phyloP scores from a whole-genome alignment of 2,113 vertebrate species.

The Takifugu flavidus region DNA sequence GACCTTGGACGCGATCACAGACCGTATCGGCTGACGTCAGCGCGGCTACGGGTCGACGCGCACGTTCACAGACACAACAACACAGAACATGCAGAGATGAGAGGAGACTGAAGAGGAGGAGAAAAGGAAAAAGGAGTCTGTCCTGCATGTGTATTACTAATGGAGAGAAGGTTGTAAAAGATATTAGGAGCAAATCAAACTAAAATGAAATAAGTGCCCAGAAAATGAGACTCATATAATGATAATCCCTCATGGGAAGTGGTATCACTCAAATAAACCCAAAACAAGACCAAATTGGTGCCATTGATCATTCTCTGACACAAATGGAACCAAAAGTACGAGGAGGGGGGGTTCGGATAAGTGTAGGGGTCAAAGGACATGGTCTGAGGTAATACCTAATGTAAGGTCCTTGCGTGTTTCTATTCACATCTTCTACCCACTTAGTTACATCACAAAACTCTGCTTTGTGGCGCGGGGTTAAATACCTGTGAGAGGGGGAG shows the following conservation, averaged over 20 bases:
- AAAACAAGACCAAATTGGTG: not conserved
- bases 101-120: slow-evolving; percentile 37
- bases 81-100: slow-evolving; percentile 65
- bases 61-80: slow-evolving; percentile 45
- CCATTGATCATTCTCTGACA: slow-evolving; percentile 37
- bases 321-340: slow-evolving; percentile 59
- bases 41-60: slow-evolving; percentile 21
- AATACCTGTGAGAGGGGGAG: slow-evolving; percentile 93
- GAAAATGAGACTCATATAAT: too few relatives aligned
- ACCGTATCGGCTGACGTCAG: slow-evolving; percentile 46
- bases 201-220: too few relatives aligned
- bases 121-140: slow-evolving; percentile 6
- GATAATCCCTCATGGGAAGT: too few relatives aligned
- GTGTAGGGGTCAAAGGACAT: slow-evolving; percentile 69
- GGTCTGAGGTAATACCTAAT: slow-evolving; percentile 95
- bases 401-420: slow-evolving; percentile 98
- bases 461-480: slow-evolving; percentile 99
- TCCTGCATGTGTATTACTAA: too few relatives aligned
- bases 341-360: slow-evolving; percentile 44
- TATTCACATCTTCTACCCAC: slow-evolving; percentile 99
- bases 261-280: too few relatives aligned
- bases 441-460: slow-evolving; percentile 99
- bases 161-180: too few relatives aligned
- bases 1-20: slow-evolving; percentile 37
- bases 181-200: too few relatives aligned